Conservation (phyloP, 1,140 invertebrate genomes). For the Vollenhovia emeryi region DNA sequence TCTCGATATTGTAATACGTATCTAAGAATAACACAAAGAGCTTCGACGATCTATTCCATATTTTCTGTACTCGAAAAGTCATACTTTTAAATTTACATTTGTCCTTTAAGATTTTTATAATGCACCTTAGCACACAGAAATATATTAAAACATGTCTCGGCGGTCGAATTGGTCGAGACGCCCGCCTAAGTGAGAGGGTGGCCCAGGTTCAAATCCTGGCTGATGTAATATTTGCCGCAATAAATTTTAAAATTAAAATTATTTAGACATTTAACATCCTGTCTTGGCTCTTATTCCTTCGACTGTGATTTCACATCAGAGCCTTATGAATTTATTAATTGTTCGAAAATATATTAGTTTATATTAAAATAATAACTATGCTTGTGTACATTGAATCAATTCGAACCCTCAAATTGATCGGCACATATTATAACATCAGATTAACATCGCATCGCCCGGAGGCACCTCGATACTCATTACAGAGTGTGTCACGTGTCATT, state of each 20-base stretch:
- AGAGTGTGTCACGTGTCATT: slow-evolving; percentile 32
- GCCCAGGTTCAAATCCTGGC: too few species aligned
- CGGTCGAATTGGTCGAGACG: too few species aligned
- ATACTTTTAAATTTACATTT: not conserved
- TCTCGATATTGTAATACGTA: slow-evolving; percentile 41
- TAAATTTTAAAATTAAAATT: too few species aligned
- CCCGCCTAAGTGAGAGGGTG: too few species aligned
- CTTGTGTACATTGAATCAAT: slow-evolving; percentile 20
- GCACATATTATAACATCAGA: slow-evolving; percentile 27
- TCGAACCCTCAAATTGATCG: slow-evolving; percentile 1
- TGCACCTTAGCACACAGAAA: too few species aligned
- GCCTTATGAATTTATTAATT: too few species aligned
- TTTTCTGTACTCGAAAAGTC: not conserved
- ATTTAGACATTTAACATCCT: too few species aligned
- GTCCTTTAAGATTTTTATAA: too few species aligned
- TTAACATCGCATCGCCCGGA: slow-evolving; percentile 21
- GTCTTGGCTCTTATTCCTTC: too few species aligned
- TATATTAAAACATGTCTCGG: too few species aligned
- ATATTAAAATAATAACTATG: not conserved
- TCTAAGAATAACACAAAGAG: slow-evolving; percentile 2
- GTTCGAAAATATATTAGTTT: not conserved
- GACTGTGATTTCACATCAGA: too few species aligned
- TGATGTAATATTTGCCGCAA: too few species aligned
- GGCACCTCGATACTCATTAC: slow-evolving; percentile 46
- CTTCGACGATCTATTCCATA: not conserved